Evolutionary conservation across 2,888 invertebrate species (phyloP).

Genomic region (Allacma fusca): DNA sequence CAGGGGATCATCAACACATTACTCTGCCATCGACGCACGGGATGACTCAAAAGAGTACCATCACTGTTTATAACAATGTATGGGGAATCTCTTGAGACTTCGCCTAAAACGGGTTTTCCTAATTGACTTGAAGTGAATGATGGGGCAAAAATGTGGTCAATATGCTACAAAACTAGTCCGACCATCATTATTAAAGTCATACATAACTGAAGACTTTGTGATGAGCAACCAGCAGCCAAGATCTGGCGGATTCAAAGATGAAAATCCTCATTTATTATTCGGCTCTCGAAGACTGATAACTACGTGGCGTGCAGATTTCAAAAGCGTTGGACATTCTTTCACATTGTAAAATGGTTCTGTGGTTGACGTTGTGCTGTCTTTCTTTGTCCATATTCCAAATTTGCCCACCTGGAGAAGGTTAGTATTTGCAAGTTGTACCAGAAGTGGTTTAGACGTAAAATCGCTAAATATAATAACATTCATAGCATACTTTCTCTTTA

Average conservation of each 20-base stretch:
- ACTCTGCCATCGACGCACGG: not conserved
- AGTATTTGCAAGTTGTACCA: not conserved
- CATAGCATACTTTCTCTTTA: too few relatives aligned
- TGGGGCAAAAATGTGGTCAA: slow-evolving; percentile 36
- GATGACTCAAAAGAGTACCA: not conserved
- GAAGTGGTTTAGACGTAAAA: too few relatives aligned
- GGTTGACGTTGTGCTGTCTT: not conserved
- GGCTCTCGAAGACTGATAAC: slow-evolving; percentile 19
- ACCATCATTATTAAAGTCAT: slow-evolving; percentile 15
- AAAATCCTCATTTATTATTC: slow-evolving; percentile 37
- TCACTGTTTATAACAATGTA: slow-evolving; percentile 24
- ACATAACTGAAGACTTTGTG: not conserved
- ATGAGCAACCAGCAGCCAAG: not conserved
- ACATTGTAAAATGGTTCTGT: not conserved
- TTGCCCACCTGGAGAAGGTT: not conserved
- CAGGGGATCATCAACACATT: not conserved
- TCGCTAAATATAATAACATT: too few relatives aligned
- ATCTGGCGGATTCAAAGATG: slow-evolving; percentile 11
- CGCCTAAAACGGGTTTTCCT: slow-evolving; percentile 20
- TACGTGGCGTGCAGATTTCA: not conserved
- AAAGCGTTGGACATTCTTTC: not conserved
- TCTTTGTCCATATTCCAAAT: not conserved
- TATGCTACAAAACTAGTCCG: slow-evolving; percentile 42
- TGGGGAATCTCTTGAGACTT: not conserved
- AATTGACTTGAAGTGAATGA: slow-evolving; percentile 30